Evolutionary conservation across 2,888 invertebrate genomes (phyloP).

Genomic region (Agonopterix arenella): DNA sequence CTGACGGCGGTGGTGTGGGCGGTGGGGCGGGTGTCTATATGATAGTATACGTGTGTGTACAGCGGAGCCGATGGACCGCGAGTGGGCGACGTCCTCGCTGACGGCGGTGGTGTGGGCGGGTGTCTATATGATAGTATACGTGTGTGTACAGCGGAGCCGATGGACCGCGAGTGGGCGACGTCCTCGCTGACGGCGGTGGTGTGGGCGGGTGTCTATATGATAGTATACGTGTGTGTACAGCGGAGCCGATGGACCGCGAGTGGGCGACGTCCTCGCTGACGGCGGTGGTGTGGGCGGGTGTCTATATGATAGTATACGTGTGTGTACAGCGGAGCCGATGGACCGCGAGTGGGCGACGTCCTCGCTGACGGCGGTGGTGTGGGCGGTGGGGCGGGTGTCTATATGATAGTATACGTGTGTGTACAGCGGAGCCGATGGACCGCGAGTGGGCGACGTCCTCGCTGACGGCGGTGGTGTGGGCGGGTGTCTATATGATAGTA

Average conservation of each 20-base stretch:
- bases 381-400: too few species aligned
- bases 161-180: conserved; percentile 84
- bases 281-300: conserved; percentile 88
- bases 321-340: conserved; percentile 80
- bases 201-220: too few species aligned
- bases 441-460: too few species aligned
- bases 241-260: too few species aligned
- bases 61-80: too few species aligned
- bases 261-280: conserved; percentile 79
- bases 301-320: too few species aligned
- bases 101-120: conserved; percentile 88
- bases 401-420: too few species aligned
- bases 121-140: conserved; percentile 31
- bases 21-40: too few species aligned
- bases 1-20: conserved; percentile 88
- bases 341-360: conserved; percentile 84
- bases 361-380: conserved; percentile 82
- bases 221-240: conserved; percentile 51
- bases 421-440: conserved; percentile 84
- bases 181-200: conserved; percentile 82
- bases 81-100: conserved; percentile 77
- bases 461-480: conserved; percentile 87
- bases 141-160: conserved; percentile 79
- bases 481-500: conserved; percentile 55
- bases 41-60: conserved; percentile 5